These are phyloP conservation scores for Clinocottus analis DNA, from an alignment of 2,113 vertebrate species.

Conservation along the genomic window DNA sequence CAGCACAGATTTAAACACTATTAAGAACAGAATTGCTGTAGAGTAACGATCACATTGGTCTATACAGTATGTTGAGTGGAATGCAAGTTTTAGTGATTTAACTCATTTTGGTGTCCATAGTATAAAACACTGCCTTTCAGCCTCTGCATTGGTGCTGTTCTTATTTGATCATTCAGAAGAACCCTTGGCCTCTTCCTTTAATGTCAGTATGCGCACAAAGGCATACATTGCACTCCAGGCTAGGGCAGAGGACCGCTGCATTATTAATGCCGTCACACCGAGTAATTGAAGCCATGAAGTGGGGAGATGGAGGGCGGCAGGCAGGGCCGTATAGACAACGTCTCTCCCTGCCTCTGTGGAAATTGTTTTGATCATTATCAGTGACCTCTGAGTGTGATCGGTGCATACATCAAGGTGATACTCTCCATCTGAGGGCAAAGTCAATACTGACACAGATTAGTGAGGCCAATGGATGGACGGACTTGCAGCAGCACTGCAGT, in stretches of 20 bases:
- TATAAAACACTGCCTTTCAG: conserved; percentile 9
- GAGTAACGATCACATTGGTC: not conserved
- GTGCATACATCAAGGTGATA: conserved; percentile 66
- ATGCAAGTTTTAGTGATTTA: conserved; percentile 21
- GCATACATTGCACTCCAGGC: conserved; percentile 20
- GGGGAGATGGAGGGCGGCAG: not conserved
- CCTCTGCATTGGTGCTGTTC: conserved; percentile 4
- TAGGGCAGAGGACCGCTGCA: conserved; percentile 42
- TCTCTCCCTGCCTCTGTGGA: conserved; percentile 29
- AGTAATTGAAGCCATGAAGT: conserved; percentile 61
- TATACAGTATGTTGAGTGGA: not conserved
- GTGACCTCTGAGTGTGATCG: conserved; percentile 62
- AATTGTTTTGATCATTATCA: conserved; percentile 67
- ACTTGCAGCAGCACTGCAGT: conserved; percentile 1
- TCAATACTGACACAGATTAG: not conserved
- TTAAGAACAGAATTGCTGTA: conserved; percentile 4
- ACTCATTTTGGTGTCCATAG: conserved; percentile 26
- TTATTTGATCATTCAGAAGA: conserved; percentile 47
- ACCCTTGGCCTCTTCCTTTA: conserved; percentile 47
- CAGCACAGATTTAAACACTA: conserved; percentile 15
- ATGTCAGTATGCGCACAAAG: conserved; percentile 38
- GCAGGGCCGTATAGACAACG: not conserved
- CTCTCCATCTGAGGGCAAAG: conserved; percentile 35
- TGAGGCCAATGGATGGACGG: not conserved
- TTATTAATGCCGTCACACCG: conserved; percentile 55